phyloP scores from a whole-genome alignment of 2,113 vertebrate genomes.

The Pedetes capensis region DNA sequence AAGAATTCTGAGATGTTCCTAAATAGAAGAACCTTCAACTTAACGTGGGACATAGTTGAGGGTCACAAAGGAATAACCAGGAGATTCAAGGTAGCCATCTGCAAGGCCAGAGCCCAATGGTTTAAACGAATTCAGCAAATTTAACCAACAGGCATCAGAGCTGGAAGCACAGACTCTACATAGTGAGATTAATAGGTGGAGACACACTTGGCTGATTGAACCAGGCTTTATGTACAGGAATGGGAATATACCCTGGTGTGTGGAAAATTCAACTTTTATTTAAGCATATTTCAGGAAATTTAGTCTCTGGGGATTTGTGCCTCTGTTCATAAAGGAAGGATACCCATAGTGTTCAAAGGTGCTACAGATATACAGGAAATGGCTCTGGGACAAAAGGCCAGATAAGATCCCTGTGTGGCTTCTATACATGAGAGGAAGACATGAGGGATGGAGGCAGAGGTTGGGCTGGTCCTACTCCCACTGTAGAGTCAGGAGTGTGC shows the following conservation, averaged over 20 bases:
- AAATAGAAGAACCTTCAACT: not conserved
- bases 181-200: not conserved
- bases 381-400: not conserved
- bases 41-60: not conserved
- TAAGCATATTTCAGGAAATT: not conserved
- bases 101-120: not conserved
- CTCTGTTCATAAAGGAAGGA: not conserved
- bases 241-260: accelerated
- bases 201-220: not conserved
- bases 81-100: not conserved
- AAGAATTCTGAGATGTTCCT: not conserved
- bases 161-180: not conserved
- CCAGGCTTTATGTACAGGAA: not conserved
- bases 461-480: too few relatives aligned
- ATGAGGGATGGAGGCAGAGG: not conserved
- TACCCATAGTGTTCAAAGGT: not conserved
- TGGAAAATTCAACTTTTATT: not conserved
- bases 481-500: not conserved
- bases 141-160: not conserved
- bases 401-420: not conserved
- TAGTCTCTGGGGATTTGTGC: not conserved
- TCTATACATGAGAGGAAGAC: not conserved
- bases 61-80: not conserved
- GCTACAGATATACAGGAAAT: not conserved
- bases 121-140: not conserved